Conservation (phyloP, 1,140 invertebrate genomes). For the Ephestia elutella region DNA sequence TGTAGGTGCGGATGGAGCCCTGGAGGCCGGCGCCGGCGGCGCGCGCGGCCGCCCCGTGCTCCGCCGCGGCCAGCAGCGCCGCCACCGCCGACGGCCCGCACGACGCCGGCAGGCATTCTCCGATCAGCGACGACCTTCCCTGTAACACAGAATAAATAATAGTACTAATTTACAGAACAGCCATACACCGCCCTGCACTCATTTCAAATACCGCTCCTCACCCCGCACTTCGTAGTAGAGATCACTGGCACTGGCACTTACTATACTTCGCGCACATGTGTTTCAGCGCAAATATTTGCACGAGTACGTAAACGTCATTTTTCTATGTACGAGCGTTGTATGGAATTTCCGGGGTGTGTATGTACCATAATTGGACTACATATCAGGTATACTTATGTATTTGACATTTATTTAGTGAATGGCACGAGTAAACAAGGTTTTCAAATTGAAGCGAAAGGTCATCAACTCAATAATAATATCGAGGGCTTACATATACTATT, state of each 20-base stretch:
- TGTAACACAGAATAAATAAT: too few species aligned
- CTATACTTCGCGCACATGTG: too few species aligned
- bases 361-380: conserved; percentile 20
- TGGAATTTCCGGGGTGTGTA: too few species aligned
- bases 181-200: too few species aligned
- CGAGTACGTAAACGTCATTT: too few species aligned
- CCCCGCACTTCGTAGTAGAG: too few species aligned
- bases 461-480: background rate
- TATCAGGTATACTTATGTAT: background rate
- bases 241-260: too few species aligned
- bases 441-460: background rate
- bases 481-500: too few species aligned
- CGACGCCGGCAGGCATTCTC: conserved; percentile 82
- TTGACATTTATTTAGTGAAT: background rate
- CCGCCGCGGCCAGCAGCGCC: conserved; percentile 75
- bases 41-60: conserved; percentile 60
- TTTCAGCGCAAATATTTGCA: too few species aligned
- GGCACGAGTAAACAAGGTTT: background rate
- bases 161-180: too few species aligned
- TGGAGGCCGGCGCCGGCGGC: conserved; percentile 50
- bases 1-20: conserved; percentile 73
- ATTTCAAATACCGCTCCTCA: too few species aligned
- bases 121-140: conserved; percentile 79
- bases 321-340: too few species aligned
- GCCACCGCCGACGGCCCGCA: conserved; percentile 78